Base-by-base conservation (phyloP, 2,888 invertebrate species). In the Tortrix viridana region DNA sequence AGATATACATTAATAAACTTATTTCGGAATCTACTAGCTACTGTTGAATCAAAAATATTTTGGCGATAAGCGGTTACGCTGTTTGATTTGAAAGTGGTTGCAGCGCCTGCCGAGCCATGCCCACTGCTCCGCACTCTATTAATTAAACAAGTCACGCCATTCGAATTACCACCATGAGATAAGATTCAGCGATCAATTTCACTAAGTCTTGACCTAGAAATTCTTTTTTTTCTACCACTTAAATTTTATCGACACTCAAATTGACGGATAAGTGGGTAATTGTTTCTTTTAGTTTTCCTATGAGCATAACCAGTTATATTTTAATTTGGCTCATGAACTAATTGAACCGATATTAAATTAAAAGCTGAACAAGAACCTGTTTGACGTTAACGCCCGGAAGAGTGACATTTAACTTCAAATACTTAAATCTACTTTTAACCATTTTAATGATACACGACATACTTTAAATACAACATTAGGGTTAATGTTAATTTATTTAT, bases 1-100 rank as follows among this genome's bases (percentile, higher is more conserved):
- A 58, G 47, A 22, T 53, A 58, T 63, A n/a, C n/a, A 57, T 53
- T 58, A 58, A 52, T 57, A 16, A 20, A 38, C 56, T n/a, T 23
- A 38, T 26, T 48, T 23, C 6, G 12, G 9, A 18, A n/a, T n/a
- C n/a, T n/a, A n/a, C n/a, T n/a, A n/a, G n/a, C 19, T 5, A 19
- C 44, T 9, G 44, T 19, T 19, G 18, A 44, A 16, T 44, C 19
- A 19, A 19, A 19, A 19, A 44, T 9, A 19, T 9, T 44, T 44
- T 37, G 14, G 14, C 5, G 14, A 7, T 19, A 43, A 0, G 6
- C 26, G 18, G 23, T 14, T 16, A n/a, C 41, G 14, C 2, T 41
- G 32, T 50, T 58, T 43, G 23, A 23, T 57, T 49, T 57, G 57
- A 57, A 57, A 57, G 56, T 22, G n/a, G 20, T 22, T 22, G 20